Conservation (phyloP, 2,113 vertebrate genomes). For the Vombatus ursinus region DNA sequence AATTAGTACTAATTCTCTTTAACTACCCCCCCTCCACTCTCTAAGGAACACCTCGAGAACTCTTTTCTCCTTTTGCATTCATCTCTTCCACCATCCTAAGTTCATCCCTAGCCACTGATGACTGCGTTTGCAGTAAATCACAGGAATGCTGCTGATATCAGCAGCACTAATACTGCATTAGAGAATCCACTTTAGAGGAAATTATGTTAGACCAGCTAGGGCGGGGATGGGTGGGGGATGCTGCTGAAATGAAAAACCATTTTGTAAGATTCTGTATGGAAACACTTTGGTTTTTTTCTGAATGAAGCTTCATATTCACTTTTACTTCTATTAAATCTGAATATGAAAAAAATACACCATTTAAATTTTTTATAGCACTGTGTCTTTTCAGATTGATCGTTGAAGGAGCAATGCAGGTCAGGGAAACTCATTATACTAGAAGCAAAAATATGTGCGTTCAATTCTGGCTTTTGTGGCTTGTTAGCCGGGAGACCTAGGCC, state of each 20-base stretch:
- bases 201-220: slow-evolving; percentile 51
- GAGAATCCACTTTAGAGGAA: slow-evolving; percentile 70
- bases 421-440: not conserved
- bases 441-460: not conserved
- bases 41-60: slow-evolving; percentile 26
- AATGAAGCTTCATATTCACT: slow-evolving; percentile 42
- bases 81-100: not conserved
- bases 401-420: not conserved
- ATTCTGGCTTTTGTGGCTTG: not conserved
- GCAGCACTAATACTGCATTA: slow-evolving; percentile 70
- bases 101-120: slow-evolving; percentile 39
- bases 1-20: not conserved
- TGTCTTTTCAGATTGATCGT: not conserved
- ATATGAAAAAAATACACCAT: slow-evolving; percentile 17
- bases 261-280: slow-evolving; percentile 24
- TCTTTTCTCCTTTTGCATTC: slow-evolving; percentile 53
- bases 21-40: not conserved
- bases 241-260: slow-evolving; percentile 55
- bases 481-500: not conserved
- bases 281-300: slow-evolving; percentile 44
- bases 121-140: slow-evolving; percentile 70
- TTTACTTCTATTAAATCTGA: slow-evolving; percentile 62
- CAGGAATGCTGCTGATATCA: slow-evolving; percentile 80
- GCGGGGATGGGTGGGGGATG: not conserved
- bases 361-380: not conserved